A percentile compares a stretch with the other conserved stretches of the same genome.
These are phyloP conservation scores for Neogale vison DNA, from an alignment of 2,113 vertebrate genomes.

Conservation along the genomic window DNA sequence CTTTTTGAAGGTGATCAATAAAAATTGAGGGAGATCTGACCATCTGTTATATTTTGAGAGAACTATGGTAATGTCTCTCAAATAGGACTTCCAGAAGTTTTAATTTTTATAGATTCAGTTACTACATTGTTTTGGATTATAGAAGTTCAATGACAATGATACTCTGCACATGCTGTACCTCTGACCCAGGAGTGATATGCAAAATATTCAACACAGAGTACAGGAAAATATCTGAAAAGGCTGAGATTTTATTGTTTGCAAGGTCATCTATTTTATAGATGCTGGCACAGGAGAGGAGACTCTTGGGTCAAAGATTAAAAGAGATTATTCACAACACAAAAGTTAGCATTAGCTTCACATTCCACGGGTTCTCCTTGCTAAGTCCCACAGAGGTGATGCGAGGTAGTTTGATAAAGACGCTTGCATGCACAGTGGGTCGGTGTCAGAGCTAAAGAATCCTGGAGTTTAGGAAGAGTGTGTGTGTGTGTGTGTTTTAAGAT, in stretches of 20 bases:
- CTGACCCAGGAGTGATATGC: not conserved
- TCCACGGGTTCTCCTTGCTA: not conserved
- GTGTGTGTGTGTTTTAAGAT: too few relatives aligned
- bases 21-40: not conserved
- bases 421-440: not conserved
- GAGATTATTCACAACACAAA: not conserved
- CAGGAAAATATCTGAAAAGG: not conserved
- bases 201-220: not conserved
- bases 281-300: not conserved
- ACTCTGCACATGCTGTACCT: not conserved
- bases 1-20: not conserved
- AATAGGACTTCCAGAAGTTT: not conserved
- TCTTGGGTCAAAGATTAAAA: not conserved
- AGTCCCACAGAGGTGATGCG: accelerated
- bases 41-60: not conserved
- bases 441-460: not conserved
- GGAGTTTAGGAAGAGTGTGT: not conserved
- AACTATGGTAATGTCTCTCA: not conserved
- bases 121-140: not conserved
- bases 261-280: not conserved
- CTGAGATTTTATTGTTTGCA: not conserved
- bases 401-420: not conserved
- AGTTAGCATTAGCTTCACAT: accelerated
- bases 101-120: not conserved
- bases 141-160: not conserved